These are phyloP conservation scores for Garrulus glandarius DNA, from an alignment of 2,797 vertebrate genomes.

Conservation along the genomic window DNA sequence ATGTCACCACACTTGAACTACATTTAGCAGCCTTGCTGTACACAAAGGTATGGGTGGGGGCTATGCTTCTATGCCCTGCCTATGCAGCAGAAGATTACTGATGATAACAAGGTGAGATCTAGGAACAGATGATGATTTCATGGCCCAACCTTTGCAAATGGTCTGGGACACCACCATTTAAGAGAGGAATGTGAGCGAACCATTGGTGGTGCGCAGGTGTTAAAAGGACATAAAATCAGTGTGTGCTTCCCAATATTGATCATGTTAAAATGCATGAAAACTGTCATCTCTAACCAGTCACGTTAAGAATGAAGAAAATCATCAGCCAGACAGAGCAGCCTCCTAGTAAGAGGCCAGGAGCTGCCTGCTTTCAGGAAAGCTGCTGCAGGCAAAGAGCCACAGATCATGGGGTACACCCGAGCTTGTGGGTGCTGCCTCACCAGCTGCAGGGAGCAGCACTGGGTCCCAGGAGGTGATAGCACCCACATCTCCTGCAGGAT, in stretches of 20 bases:
- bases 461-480: background rate
- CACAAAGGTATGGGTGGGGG: background rate
- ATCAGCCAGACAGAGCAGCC: background rate
- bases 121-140: background rate
- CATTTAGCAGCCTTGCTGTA: background rate
- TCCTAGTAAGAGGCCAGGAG: background rate
- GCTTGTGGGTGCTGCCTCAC: background rate
- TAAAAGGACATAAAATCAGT: background rate
- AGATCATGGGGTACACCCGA: rapidly evolving
- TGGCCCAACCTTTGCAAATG: background rate
- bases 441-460: background rate
- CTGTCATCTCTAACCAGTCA: background rate
- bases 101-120: background rate
- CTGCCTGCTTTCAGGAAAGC: background rate
- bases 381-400: background rate
- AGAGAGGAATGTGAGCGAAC: background rate
- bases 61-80: background rate
- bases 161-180: background rate
- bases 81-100: background rate
- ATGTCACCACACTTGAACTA: background rate
- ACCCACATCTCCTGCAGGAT: background rate
- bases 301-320: background rate
- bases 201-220: background rate
- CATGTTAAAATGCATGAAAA: background rate
- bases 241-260: background rate